Evolutionary conservation across 2,797 vertebrate genomes (phyloP).

Genomic region (Oophaga sylvatica): DNA sequence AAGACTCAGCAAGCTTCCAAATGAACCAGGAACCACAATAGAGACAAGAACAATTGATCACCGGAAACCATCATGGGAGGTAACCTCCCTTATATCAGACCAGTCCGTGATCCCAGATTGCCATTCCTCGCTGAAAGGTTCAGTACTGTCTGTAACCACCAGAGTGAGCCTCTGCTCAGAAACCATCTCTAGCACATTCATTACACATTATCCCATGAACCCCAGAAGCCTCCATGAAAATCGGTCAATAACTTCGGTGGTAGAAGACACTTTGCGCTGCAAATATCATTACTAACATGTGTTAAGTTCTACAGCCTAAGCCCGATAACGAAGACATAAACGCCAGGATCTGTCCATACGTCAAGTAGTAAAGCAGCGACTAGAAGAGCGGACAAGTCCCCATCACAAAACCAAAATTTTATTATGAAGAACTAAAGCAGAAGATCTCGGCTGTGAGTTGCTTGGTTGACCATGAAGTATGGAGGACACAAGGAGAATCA

Average conservation of each 20-base stretch:
- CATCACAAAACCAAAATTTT: not conserved
- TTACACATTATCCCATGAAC: not conserved
- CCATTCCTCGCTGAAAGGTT: too few species aligned
- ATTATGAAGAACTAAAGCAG: not conserved
- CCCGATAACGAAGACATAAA: not conserved
- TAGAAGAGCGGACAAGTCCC: not conserved
- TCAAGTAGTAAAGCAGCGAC: not conserved
- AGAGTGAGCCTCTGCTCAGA: too few species aligned
- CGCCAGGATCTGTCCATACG: not conserved
- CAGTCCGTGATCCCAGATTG: too few species aligned
- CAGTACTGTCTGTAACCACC: too few species aligned
- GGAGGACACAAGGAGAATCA: too few species aligned
- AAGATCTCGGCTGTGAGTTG: not conserved
- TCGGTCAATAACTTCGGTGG: slow-evolving; percentile 2
- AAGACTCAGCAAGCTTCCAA: too few species aligned
- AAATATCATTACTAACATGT: not conserved
- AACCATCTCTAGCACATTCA: too few species aligned
- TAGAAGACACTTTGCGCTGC: too few species aligned
- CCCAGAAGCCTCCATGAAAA: not conserved
- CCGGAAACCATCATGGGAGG: too few species aligned
- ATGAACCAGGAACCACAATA: too few species aligned
- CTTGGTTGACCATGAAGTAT: not conserved
- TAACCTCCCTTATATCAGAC: too few species aligned
- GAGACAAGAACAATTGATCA: too few species aligned
- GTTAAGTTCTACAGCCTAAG: not conserved